Percentiles rank a stretch among this genome's conserved stretches.
phyloP scores from a whole-genome alignment of 2,888 invertebrate species.

The Caenorhabditis afra region DNA sequence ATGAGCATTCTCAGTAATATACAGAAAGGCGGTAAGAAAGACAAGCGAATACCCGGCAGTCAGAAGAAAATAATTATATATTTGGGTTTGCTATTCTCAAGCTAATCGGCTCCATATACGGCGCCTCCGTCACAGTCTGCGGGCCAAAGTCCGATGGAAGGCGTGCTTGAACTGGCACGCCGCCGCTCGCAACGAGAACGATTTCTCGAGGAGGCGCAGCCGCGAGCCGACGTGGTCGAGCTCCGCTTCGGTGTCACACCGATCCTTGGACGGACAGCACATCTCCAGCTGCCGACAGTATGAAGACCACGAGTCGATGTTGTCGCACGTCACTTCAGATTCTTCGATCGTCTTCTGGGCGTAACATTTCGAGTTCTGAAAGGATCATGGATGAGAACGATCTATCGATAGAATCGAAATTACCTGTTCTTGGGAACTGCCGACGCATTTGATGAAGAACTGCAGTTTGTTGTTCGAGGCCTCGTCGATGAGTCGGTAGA shows the following conservation, averaged over 20 bases:
- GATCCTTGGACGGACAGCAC: slow-evolving; percentile 46
- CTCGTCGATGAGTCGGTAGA: slow-evolving; percentile 53
- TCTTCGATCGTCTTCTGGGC: slow-evolving; percentile 28
- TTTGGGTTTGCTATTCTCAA: neutral
- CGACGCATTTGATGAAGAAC: slow-evolving; percentile 53
- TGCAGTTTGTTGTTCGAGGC: slow-evolving; percentile 55
- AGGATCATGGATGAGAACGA: neutral
- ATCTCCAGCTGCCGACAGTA: slow-evolving; percentile 49
- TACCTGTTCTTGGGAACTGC: slow-evolving; percentile 40
- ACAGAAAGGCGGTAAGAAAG: slow-evolving; percentile 33
- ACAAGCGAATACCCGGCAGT: slow-evolving; percentile 30
- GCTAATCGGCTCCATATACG: slow-evolving; percentile 9
- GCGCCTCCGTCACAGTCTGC: slow-evolving; percentile 21
- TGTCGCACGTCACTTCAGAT: slow-evolving; percentile 48
- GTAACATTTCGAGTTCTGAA: slow-evolving; percentile 47
- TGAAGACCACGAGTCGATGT: slow-evolving; percentile 40
- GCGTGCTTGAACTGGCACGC: slow-evolving; percentile 58
- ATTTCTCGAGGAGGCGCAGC: slow-evolving; percentile 53
- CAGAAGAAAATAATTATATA: slow-evolving; percentile 35
- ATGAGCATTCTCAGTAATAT: slow-evolving; percentile 50
- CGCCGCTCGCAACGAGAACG: slow-evolving; percentile 54
- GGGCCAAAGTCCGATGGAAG: slow-evolving; percentile 41
- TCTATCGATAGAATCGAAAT: neutral
- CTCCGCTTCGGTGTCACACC: slow-evolving; percentile 45
- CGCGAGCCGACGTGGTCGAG: slow-evolving; percentile 46